These are phyloP conservation scores for Oryzias dopingdopingensis DNA, from an alignment of 2,797 vertebrate genomes.

Conservation along the genomic window DNA sequence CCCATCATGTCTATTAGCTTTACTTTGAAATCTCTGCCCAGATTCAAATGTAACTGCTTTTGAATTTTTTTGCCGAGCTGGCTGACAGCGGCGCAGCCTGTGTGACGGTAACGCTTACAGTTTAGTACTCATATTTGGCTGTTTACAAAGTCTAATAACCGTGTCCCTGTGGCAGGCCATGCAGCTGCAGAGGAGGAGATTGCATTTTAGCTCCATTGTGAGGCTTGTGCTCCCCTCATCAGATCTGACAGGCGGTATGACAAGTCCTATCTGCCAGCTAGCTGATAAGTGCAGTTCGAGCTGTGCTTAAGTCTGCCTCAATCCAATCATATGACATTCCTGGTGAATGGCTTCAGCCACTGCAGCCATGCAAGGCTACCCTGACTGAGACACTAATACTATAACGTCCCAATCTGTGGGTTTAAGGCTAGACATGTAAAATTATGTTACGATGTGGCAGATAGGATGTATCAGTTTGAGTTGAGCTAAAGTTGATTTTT, in stretches of 20 bases:
- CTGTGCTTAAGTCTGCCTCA: slow-evolving; percentile 74
- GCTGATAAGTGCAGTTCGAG: slow-evolving; percentile 77
- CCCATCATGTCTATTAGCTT: slow-evolving; percentile 15
- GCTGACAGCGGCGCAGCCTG: slow-evolving; percentile 32
- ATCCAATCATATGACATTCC: slow-evolving; percentile 76
- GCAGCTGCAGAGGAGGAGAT: slow-evolving; percentile 73
- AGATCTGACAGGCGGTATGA: slow-evolving; percentile 79
- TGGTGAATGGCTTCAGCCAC: slow-evolving; percentile 52
- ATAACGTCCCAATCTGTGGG: slow-evolving; percentile 35
- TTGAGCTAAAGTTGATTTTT: slow-evolving; percentile 33
- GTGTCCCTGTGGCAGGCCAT: slow-evolving; percentile 66
- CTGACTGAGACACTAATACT: slow-evolving; percentile 47
- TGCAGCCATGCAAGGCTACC: slow-evolving; percentile 42
- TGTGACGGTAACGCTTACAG: slow-evolving; percentile 62
- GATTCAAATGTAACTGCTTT: no score
- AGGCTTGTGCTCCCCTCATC: slow-evolving; percentile 71
- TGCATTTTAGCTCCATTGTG: slow-evolving; percentile 79
- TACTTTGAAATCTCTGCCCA: slow-evolving; percentile 14
- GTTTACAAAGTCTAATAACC: slow-evolving; percentile 79
- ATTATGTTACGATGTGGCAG: slow-evolving; percentile 35
- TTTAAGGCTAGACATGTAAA: slow-evolving; percentile 50
- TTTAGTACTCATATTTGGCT: slow-evolving; percentile 66
- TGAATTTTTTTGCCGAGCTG: slow-evolving; percentile 23
- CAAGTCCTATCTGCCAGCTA: slow-evolving; percentile 77
- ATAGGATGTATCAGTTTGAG: slow-evolving; percentile 37